Base-by-base conservation (phyloP, 2,888 invertebrate genomes). In the Philonicus albiceps region DNA sequence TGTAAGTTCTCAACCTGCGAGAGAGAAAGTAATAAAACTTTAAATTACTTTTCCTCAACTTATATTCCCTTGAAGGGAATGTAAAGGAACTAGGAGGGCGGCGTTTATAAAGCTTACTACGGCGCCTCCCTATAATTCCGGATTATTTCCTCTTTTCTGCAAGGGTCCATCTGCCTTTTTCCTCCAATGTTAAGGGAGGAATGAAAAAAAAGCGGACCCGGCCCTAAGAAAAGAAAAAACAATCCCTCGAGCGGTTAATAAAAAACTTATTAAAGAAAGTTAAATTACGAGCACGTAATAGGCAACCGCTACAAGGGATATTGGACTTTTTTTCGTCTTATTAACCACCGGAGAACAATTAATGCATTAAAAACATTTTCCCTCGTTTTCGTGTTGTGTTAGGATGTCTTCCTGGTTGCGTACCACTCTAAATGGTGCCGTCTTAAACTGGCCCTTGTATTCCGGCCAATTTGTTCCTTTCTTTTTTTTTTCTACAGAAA, bases 1-100 rank as follows among this genome's bases (percentile, higher is more conserved):
- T 27, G 64, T 64, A 64, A 64, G 64, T 64, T 64, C 64, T 27
- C 64, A 64, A 64, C 64, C 64, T 64, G 53, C 40, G 40, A 31
- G 49, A 43, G 27, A 30, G 40, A 53, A 80, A 80, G 80, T 80
- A 49, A 80, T 80, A 80, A 80, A 80, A 80, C 80, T 80, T 80
- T 80, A 80, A 80, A 80, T 80, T 80, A 80, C 80, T 80, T 80
- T 80, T 80, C 31, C 80, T 49, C 80, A 80, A 53, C 80, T 80
- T 80, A 30, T 80, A 80, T 30, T 30, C 43, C 53, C 27, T 53
- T 27, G 22, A 80, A 43, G 31, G 53, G 40, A 80, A 80, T 74
- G 74, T 37, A 74, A 74, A 37, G 74, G 74, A 74, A 74, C 74
- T 74, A 74, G 74, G 19, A 22, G 27, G 27, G 11, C 64, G 64